These are phyloP conservation scores for Lepus americanus DNA, from an alignment of 2,113 vertebrate genomes.

Conservation along the genomic window DNA sequence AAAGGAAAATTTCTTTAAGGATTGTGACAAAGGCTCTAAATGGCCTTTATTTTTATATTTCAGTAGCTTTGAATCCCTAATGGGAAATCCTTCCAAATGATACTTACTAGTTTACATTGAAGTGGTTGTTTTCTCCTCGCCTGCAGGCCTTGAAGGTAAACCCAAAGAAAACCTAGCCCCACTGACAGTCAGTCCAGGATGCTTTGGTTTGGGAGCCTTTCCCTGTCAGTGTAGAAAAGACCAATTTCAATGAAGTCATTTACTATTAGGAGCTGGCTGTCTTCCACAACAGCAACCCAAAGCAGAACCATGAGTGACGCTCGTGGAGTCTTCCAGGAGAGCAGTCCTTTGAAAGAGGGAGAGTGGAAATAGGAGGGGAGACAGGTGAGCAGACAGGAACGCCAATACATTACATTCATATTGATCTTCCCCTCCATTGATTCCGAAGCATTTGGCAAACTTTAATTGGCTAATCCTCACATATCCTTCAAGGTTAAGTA, in stretches of 20 bases:
- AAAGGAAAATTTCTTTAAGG: conserved; percentile 58
- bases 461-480: conserved; percentile 78
- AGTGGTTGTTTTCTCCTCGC: conserved; percentile 34
- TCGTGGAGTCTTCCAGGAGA: not conserved
- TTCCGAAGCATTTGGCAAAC: conserved; percentile 67
- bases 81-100: conserved; percentile 60
- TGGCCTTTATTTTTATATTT: conserved; percentile 42
- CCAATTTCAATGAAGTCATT: conserved; percentile 46
- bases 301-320: not conserved
- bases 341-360: not conserved
- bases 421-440: conserved; percentile 63
- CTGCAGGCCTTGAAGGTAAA: not conserved
- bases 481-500: conserved; percentile 77
- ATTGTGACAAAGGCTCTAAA: conserved; percentile 2
- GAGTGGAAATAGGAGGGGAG: not conserved
- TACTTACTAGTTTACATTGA: conserved; percentile 45
- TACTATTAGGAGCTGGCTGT: not conserved
- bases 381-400: not conserved
- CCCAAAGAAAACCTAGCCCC: conserved; percentile 22
- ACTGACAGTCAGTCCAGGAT: not conserved
- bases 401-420: conserved; percentile 45
- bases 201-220: conserved; percentile 52
- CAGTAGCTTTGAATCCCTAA: conserved; percentile 60
- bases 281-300: conserved; percentile 33
- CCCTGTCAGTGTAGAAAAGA: conserved; percentile 10